phyloP scores from a whole-genome alignment of 2,797 vertebrate genomes.

The Artibeus lituratus region DNA sequence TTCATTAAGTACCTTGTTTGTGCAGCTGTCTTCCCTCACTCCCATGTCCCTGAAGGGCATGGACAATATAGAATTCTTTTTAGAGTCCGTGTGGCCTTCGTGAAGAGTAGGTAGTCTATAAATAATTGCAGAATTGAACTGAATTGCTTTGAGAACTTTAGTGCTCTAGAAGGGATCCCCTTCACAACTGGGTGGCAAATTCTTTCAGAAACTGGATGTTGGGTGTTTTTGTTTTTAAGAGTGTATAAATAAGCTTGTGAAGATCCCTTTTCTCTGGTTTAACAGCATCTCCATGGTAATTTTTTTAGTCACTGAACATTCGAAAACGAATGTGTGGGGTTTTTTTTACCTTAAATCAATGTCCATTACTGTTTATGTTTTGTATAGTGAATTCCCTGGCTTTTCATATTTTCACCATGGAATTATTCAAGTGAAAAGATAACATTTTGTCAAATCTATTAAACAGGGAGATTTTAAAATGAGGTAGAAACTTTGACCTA shows the following conservation, averaged over 20 bases:
- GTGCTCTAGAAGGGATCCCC: not conserved
- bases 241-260: not conserved
- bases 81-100: not conserved
- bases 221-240: not conserved
- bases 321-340: not conserved
- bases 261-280: not conserved
- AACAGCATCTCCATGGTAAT: not conserved
- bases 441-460: not conserved
- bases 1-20: not conserved
- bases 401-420: slow-evolving; percentile 15
- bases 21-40: not conserved
- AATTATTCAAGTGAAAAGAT: not conserved
- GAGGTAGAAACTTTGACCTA: not conserved
- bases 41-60: not conserved
- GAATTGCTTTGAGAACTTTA: not conserved
- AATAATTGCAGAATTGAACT: not conserved
- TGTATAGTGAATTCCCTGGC: not conserved
- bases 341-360: not conserved
- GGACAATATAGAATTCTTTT: not conserved
- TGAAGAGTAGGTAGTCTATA: not conserved
- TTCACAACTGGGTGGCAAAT: slow-evolving; percentile 13
- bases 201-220: not conserved
- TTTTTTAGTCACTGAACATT: not conserved
- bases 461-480: slow-evolving; percentile 9
- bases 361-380: not conserved